Evolutionary conservation across 2,888 invertebrate species (phyloP).

Genomic region (Morinoia aosen): DNA sequence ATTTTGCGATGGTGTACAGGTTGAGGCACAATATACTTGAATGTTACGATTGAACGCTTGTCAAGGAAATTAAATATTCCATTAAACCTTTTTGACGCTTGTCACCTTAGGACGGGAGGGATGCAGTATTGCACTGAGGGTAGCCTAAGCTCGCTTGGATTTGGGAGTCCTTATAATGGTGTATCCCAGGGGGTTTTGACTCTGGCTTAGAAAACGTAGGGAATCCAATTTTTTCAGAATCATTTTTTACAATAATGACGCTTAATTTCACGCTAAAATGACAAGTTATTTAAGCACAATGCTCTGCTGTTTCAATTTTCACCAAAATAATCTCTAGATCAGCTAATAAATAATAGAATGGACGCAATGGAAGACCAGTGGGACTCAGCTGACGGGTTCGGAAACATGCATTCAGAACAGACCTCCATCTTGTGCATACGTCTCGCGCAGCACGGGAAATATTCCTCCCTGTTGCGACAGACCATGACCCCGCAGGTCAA

Average conservation of each 20-base stretch:
- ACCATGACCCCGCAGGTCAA: background rate
- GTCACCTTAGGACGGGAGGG: too few species aligned
- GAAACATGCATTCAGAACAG: background rate
- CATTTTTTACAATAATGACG: background rate
- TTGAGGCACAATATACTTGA: too few species aligned
- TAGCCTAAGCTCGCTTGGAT: too few species aligned
- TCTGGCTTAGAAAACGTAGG: background rate
- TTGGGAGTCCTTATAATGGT: too few species aligned
- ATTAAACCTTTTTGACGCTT: too few species aligned
- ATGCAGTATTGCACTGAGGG: too few species aligned
- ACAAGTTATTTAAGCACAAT: background rate
- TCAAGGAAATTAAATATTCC: too few species aligned
- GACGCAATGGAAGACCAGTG: background rate
- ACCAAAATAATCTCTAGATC: background rate
- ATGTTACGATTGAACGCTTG: too few species aligned
- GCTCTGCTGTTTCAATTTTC: background rate
- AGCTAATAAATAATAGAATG: background rate
- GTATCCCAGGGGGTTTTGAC: background rate
- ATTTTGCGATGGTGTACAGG: too few species aligned
- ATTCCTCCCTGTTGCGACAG: background rate
- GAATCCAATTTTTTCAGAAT: background rate
- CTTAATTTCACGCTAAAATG: too few species aligned
- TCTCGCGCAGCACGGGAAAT: background rate
- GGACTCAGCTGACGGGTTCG: background rate
- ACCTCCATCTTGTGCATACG: background rate